A percentile compares a stretch with the other conserved stretches of the same genome.
Evolutionary conservation across 2,797 vertebrate species (phyloP).

Genomic region (Alfaro cultratus): DNA sequence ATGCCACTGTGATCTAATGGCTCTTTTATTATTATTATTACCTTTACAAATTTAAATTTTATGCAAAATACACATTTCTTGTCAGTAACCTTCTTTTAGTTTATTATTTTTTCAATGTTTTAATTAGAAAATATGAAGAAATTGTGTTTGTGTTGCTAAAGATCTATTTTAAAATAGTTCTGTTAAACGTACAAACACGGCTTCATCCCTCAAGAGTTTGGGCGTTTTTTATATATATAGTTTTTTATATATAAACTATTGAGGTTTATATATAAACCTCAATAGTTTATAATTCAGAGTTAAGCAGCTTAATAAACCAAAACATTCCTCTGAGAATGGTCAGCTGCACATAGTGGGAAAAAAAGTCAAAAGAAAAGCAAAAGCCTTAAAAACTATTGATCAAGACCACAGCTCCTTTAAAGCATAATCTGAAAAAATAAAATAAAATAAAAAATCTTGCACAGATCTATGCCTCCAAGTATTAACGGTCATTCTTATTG

Average conservation of each 20-base stretch:
- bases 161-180: background rate
- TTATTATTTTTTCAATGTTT: background rate
- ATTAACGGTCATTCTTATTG: slow-evolving; percentile 3
- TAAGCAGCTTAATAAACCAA: background rate
- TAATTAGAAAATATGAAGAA: background rate
- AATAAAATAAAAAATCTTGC: background rate
- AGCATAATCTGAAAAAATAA: background rate
- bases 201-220: background rate
- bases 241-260: too few relatives aligned
- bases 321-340: background rate
- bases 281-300: background rate
- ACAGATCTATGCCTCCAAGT: background rate
- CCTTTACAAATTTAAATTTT: background rate
- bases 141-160: background rate
- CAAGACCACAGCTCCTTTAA: background rate
- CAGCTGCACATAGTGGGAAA: background rate
- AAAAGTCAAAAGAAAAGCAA: background rate
- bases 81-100: background rate
- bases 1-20: background rate
- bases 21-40: background rate
- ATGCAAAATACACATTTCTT: background rate
- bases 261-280: too few relatives aligned
- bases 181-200: background rate
- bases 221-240: background rate
- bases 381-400: background rate